A percentile compares a stretch with the other conserved stretches of the same genome.
Evolutionary conservation across 2,113 vertebrate genomes (phyloP).

Genomic region (Microcebus tavaratra): DNA sequence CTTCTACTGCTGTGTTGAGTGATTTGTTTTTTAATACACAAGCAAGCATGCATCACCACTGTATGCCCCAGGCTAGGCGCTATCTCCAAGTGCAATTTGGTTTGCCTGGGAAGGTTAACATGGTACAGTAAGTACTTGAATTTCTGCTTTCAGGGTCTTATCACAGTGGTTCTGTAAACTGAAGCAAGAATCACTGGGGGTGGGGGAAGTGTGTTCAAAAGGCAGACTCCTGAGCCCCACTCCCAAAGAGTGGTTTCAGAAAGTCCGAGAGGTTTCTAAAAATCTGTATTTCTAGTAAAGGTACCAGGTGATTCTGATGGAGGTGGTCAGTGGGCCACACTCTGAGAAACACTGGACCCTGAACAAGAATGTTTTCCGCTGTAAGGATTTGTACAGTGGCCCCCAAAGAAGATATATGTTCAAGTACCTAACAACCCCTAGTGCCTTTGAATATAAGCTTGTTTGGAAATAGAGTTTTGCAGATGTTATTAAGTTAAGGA

Average conservation of each 20-base stretch:
- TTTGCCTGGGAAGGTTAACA: background rate
- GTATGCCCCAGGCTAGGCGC: background rate
- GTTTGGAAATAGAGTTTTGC: background rate
- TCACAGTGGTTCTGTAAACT: background rate
- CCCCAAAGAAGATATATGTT: background rate
- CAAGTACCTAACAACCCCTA: background rate
- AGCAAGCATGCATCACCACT: background rate
- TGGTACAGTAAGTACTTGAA: background rate
- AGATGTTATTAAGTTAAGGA: background rate
- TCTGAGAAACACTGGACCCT: background rate
- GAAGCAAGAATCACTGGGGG: background rate
- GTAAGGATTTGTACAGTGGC: background rate
- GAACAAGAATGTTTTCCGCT: background rate
- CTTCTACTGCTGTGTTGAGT: background rate
- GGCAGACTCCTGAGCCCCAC: background rate
- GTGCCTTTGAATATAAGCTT: background rate
- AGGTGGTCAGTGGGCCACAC: background rate
- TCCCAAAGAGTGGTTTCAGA: background rate
- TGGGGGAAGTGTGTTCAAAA: background rate
- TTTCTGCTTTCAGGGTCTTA: background rate
- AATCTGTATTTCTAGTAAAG: background rate
- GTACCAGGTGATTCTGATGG: background rate
- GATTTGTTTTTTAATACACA: background rate
- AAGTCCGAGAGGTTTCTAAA: background rate
- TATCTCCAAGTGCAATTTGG: background rate